Base-by-base conservation (phyloP, 2,888 invertebrate species). In the Scaptomyza polygonia region DNA sequence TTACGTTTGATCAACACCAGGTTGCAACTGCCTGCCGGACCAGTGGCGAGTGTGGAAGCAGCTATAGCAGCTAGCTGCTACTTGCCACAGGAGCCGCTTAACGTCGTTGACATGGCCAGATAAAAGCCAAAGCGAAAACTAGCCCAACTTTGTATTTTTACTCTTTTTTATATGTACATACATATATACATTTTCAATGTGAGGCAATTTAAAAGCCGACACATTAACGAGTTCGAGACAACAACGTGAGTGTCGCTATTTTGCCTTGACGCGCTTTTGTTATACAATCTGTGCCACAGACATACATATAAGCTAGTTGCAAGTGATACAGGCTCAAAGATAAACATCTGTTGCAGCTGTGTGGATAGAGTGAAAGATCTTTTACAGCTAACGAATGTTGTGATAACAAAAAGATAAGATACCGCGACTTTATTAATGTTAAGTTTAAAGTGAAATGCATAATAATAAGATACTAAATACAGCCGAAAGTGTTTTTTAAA, bases 1-100 rank as follows among this genome's bases (percentile, higher is more conserved):
- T 83, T 88, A 86, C 89, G 88, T 89, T 90, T 89, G 89, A 90
- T 90, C 90, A 90, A 83, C 80, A 82, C 70, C 68, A 70, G 57
- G 45, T 49, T 67, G 78, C 52, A 61, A 61, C 62, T 62, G 49
- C 36, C 30, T 14, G 36, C 8, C 36, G 14, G 25, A 18, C 29
- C 52, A 42, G 49, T 66, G 74, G 62, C 64, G 59, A 69, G 48
- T 66, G 66, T 16, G 56, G 51, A 36, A 57, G 55, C 52, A 34
- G 40, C 48, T 39, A 48, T 39, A 44, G 49, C 55, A 45, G 55
- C 45, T 56, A 12, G 40, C 59, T 53, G 51, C 48, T 29, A 54
- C 21, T 42, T 51, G 69, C 70, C 58, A 45, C 72, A 65, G 72
- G 71, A 75, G 73, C 73, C 75, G 73, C 70, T 71, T 66, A 59